These are phyloP conservation scores for Eristalis tenax DNA, from an alignment of 2,888 invertebrate species.

Conservation along the genomic window DNA sequence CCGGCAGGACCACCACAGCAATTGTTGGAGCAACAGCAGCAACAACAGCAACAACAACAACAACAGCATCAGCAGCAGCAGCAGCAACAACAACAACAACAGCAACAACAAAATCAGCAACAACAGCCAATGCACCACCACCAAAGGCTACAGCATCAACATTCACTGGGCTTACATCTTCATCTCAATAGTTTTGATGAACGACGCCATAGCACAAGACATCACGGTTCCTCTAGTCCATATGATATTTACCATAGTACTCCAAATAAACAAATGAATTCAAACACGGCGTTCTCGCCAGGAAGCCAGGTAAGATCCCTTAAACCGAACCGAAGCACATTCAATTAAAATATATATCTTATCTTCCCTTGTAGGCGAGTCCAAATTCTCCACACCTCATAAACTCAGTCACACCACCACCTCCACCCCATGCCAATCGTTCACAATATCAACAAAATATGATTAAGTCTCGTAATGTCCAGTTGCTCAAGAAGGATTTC, in stretches of 20 bases:
- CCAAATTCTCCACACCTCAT: constrained; percentile 83
- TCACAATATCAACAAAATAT: constrained; percentile 77
- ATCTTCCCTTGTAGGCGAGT: constrained; percentile 77
- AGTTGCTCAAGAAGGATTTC: constrained; percentile 85
- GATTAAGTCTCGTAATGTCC: constrained; percentile 79
- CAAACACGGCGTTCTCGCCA: constrained; percentile 84
- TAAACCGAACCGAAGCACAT: not conserved
- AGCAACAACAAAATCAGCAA: constrained; percentile 74
- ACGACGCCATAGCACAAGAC: constrained; percentile 73
- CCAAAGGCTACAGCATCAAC: constrained; percentile 71
- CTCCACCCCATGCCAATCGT: constrained; percentile 79
- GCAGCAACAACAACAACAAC: constrained; percentile 72
- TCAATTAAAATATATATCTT: not conserved
- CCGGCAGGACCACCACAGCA: constrained; percentile 78
- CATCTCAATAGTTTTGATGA: constrained; percentile 74
- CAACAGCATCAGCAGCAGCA: constrained; percentile 73
- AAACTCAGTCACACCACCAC: constrained; percentile 81
- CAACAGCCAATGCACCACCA: constrained; percentile 74
- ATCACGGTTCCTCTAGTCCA: constrained; percentile 78
- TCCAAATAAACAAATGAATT: constrained; percentile 78
- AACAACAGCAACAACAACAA: constrained; percentile 74
- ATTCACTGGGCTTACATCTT: constrained; percentile 65
- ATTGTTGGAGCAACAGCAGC: constrained; percentile 77
- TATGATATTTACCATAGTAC: constrained; percentile 81
- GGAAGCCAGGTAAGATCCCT: constrained; percentile 83